Base-by-base conservation (phyloP, 2,797 vertebrate species). In the Malacoraja senta region DNA sequence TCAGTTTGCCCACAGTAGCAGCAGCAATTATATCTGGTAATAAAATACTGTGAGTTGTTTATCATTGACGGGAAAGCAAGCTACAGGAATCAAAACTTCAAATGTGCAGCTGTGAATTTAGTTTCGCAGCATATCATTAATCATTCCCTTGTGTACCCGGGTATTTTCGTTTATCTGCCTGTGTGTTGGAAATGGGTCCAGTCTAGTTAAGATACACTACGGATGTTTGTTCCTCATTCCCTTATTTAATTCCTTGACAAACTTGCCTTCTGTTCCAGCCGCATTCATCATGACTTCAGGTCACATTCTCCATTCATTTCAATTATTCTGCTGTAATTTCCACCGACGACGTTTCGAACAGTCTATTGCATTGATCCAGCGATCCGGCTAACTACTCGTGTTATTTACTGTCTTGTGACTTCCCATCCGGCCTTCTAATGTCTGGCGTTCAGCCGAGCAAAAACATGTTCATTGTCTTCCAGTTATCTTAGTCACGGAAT, bases 101-200 rank as follows among this genome's bases (percentile, higher is more conserved):
- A 68, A 88, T 38, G 4, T 65, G 17, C 84, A 68, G 63, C 17
- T 15, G 84, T 8, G 61, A 88, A 21, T 35, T 88, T 68, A 3
- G n/a, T 19, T 88, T 24, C 84, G 63, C 61, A 68, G 9, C 1
- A 9, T 32, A 21, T 10, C 84, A 68, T 88, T 88, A 68, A 68
- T 68, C 84, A 35, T 88, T 21, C 84, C 63, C 17, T 68, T 0
- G 81, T 84, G 53, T 84, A 84, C 7, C 26, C 6, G 15, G 81
- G 9, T 88, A 32, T 88, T 88, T 68, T 68, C 29, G 63, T 88
- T 35, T 88, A 88, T 88, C 81, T 84, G 61, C n/a, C 8, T 35
- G 19, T 88, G 63, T 21, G 84, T 32, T 65, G 29, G 58, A 29
- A 8, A n/a, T 68, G 32, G 63, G 19, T 35, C 29, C 84, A 35